phyloP scores from a whole-genome alignment of 1,140 invertebrate species.

The Liolophura sinensis region DNA sequence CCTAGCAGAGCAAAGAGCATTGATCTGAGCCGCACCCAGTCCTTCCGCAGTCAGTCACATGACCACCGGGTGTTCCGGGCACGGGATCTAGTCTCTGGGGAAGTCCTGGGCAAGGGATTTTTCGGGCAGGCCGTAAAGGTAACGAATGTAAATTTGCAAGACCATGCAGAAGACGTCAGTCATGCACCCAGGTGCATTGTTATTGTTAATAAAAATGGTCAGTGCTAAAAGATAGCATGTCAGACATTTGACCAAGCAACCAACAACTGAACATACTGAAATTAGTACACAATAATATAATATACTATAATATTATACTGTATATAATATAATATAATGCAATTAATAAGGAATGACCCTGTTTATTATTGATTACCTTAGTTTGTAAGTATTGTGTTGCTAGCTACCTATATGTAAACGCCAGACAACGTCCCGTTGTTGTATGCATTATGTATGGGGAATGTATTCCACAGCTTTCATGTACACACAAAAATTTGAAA shows the following conservation, averaged over 20 bases:
- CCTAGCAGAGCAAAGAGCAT: constrained; percentile 55
- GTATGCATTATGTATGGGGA: too few species aligned
- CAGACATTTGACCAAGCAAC: neutral
- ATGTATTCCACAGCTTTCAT: too few species aligned
- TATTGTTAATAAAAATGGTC: neutral
- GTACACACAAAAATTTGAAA: neutral
- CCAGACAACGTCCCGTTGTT: too few species aligned
- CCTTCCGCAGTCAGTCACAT: constrained; percentile 77
- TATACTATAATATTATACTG: too few species aligned
- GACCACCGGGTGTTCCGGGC: constrained; percentile 86
- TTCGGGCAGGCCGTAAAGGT: constrained; percentile 77
- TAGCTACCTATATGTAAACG: too few species aligned
- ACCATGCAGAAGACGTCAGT: neutral
- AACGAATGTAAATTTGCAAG: constrained; percentile 2
- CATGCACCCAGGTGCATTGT: neutral
- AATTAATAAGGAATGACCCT: too few species aligned
- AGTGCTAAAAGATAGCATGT: neutral
- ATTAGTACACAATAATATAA: too few species aligned
- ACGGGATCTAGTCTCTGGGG: constrained; percentile 85
- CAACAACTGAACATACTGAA: neutral
- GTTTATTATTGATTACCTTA: too few species aligned
- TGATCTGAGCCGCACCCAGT: constrained; percentile 82
- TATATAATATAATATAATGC: too few species aligned
- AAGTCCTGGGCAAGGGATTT: constrained; percentile 88
- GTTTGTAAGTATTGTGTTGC: too few species aligned